phyloP scores from a whole-genome alignment of 2,797 vertebrate species.

The Otus scops region DNA sequence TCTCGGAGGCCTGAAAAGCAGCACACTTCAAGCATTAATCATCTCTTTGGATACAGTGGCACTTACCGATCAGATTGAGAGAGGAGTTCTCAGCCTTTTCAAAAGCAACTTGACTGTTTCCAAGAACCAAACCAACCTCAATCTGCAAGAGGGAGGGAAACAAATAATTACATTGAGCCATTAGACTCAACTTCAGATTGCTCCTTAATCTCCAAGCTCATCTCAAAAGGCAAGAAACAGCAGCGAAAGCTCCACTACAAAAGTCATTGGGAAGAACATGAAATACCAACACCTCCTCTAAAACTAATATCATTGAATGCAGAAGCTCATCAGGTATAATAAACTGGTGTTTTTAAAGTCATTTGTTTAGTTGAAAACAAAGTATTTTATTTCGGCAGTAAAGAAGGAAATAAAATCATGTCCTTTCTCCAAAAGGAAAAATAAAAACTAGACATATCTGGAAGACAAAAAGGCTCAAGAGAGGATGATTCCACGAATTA shows the following conservation, averaged over 20 bases:
- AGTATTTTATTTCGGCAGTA: neutral
- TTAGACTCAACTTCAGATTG: neutral
- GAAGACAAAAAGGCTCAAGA: neutral
- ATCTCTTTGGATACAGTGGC: neutral
- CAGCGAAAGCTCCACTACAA: neutral
- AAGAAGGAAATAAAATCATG: neutral
- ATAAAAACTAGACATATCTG: neutral
- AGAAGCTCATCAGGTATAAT: neutral
- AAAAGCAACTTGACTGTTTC: constrained; percentile 94
- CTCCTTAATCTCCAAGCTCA: neutral
- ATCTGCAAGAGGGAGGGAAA: constrained; percentile 77
- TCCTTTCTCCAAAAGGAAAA: neutral
- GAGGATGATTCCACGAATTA: neutral
- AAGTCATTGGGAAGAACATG: neutral
- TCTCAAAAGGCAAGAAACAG: neutral
- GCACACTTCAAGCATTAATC: neutral
- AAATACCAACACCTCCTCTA: neutral
- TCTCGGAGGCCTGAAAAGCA: neutral
- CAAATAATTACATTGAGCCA: neutral
- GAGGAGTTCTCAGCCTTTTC: constrained; percentile 94
- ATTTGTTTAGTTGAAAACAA: neutral
- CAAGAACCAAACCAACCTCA: constrained; percentile 86
- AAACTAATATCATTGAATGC: neutral
- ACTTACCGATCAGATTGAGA: constrained; percentile 89
- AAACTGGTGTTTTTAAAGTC: neutral